phyloP scores from a whole-genome alignment of 23 tunicate genomes.

The Ciona savignyi region DNA sequence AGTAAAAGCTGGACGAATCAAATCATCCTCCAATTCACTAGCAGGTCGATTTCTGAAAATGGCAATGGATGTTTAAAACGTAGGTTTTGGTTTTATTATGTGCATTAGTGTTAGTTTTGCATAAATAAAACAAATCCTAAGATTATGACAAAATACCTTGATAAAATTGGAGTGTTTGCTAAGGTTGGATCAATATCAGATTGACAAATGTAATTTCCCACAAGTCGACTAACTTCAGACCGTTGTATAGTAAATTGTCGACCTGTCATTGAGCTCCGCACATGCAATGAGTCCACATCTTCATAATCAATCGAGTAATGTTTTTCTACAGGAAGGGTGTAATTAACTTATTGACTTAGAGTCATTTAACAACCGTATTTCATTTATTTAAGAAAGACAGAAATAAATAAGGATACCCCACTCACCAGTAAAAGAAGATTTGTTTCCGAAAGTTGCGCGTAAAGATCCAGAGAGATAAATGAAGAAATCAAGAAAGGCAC shows the following conservation, averaged over 20 bases:
- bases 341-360: too few species aligned
- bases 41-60: constrained; percentile 3
- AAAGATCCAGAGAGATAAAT: neutral
- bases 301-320: constrained; percentile 1
- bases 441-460: neutral
- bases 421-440: constrained; percentile 15
- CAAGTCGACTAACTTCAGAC: constrained; percentile 59
- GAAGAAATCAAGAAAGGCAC: neutral
- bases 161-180: constrained; percentile 50
- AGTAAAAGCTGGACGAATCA: constrained; percentile 65
- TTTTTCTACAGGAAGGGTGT: neutral
- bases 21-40: constrained; percentile 33
- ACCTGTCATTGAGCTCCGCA: constrained; percentile 70
- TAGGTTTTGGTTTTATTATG: too few species aligned
- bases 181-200: constrained; percentile 69
- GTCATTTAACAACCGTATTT: too few species aligned
- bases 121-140: too few species aligned
- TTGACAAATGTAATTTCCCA: constrained; percentile 64
- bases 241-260: constrained; percentile 54
- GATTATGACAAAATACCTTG: too few species aligned
- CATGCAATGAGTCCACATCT: constrained; percentile 20
- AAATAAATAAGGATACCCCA: constrained; percentile 70
- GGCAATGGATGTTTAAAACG: too few species aligned
- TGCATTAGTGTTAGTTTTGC: too few species aligned
- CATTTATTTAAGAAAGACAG: too few species aligned